Evolutionary conservation across 2,888 invertebrate species (phyloP), one percentile per base, ranked within the genome.

Genomic region (Sarcophaga subvicina): DNA sequence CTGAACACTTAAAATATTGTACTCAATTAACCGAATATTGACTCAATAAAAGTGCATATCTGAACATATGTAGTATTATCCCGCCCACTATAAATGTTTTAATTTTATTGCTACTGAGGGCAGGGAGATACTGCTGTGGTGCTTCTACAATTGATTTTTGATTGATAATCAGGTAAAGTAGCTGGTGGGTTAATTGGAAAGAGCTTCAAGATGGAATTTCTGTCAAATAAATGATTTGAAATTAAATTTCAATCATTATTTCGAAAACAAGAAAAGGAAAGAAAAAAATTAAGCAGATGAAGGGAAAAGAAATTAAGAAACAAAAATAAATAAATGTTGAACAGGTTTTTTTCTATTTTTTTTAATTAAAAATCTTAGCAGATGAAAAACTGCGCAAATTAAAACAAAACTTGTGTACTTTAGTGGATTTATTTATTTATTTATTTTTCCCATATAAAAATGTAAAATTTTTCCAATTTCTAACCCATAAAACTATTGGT

Each of bases 141-240:
- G 11, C 14, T 49, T 10, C 10, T 54, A 17, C 5, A 54, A 54
- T 10, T 14, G 17, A 17, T 54, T 70, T 85, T 63, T 85, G 82
- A 85, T 85, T 85, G 78, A 85, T 78, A 70, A 64, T 12, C 59
- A 72, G 54, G 54, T 54, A 54, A 17, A 54, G 17, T 37, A 10
- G 37, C 37, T 37, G 8, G 37, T 37, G 37, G 37, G 10, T 37
- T 37, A 10, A 10, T 37, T 37, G 6, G 27, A 27, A 27, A 10
- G 37, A 37, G 37, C 37, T 37, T 37, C 37, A 37, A 10, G 8
- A 37, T 37, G 37, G 37, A 37, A 37, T 37, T 10, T 37, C 37
- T 37, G 37, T 37, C 10, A 59, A 71, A 73, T 80, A n/a, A 47
- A 73, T 80, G 49, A 17, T 73, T 62, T 37, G 37, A 60, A 72